Evolutionary conservation across 2,797 vertebrate genomes (phyloP).

Genomic region (Esox masquinongy): DNA sequence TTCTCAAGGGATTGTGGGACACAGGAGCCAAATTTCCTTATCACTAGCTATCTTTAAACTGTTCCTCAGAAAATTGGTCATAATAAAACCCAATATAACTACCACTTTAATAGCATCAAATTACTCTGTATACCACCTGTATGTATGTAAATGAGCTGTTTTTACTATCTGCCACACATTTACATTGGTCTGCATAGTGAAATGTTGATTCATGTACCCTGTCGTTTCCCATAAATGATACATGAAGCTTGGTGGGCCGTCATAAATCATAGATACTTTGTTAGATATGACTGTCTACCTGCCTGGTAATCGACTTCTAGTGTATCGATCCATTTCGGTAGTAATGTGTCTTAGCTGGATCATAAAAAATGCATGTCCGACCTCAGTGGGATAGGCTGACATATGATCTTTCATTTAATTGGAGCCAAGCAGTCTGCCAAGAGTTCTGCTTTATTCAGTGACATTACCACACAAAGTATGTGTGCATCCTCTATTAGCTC

Average conservation of each 20-base stretch:
- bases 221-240: no score
- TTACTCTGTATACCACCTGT: no score
- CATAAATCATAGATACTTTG: background rate
- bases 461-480: background rate
- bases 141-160: no score
- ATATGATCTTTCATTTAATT: slow-evolving; percentile 34
- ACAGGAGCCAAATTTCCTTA: slow-evolving; percentile 35
- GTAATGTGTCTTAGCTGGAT: slow-evolving; percentile 15
- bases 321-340: background rate
- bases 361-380: slow-evolving; percentile 56
- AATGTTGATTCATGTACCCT: no score
- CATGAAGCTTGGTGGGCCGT: no score
- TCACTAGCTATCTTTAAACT: slow-evolving; percentile 16
- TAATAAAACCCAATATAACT: background rate
- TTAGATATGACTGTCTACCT: background rate
- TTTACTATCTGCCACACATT: no score
- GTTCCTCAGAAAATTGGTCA: background rate
- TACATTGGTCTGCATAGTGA: no score
- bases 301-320: background rate
- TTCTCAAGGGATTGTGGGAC: slow-evolving; percentile 44
- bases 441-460: background rate
- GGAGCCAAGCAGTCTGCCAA: slow-evolving; percentile 5
- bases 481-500: background rate
- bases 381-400: slow-evolving; percentile 23
- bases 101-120: no score